phyloP scores from a whole-genome alignment of 2,113 vertebrate genomes.

The Nycticryphes semicollaris region DNA sequence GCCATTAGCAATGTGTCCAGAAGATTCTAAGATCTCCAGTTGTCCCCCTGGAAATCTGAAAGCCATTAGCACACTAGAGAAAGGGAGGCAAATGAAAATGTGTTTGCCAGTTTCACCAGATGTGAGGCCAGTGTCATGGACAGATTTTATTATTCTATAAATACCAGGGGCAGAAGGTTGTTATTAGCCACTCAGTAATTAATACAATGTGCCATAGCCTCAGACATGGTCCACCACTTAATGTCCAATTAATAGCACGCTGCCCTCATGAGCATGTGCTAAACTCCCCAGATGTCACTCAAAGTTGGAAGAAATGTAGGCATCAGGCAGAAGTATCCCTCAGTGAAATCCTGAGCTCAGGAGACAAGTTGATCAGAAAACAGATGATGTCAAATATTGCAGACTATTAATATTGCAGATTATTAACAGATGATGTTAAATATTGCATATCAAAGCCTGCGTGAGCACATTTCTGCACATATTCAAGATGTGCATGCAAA shows the following conservation, averaged over 20 bases:
- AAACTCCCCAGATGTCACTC: constrained; percentile 24
- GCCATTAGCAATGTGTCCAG: background rate
- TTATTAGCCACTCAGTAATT: constrained; percentile 64
- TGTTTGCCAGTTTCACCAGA: constrained; percentile 65
- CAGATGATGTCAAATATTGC: background rate
- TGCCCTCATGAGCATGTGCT: constrained; percentile 1
- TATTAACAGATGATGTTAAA: background rate
- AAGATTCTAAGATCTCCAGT: background rate
- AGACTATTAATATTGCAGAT: background rate
- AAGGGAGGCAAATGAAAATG: constrained; percentile 57
- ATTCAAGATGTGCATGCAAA: background rate
- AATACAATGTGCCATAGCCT: constrained; percentile 50
- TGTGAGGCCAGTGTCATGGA: constrained; percentile 47
- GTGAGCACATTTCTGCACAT: background rate
- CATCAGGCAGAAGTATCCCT: background rate
- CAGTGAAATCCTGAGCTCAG: background rate
- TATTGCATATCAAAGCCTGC: constrained; percentile 32
- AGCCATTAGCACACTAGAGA: constrained; percentile 51
- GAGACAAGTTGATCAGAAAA: background rate
- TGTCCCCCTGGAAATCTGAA: constrained; percentile 54
- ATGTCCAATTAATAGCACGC: constrained; percentile 38
- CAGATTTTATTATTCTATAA: constrained; percentile 65
- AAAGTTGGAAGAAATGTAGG: background rate
- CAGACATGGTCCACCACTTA: constrained; percentile 14
- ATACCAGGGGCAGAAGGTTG: constrained; percentile 60